phyloP scores from a whole-genome alignment of 1,140 invertebrate species.

The Pseudobourletiella spinata region DNA sequence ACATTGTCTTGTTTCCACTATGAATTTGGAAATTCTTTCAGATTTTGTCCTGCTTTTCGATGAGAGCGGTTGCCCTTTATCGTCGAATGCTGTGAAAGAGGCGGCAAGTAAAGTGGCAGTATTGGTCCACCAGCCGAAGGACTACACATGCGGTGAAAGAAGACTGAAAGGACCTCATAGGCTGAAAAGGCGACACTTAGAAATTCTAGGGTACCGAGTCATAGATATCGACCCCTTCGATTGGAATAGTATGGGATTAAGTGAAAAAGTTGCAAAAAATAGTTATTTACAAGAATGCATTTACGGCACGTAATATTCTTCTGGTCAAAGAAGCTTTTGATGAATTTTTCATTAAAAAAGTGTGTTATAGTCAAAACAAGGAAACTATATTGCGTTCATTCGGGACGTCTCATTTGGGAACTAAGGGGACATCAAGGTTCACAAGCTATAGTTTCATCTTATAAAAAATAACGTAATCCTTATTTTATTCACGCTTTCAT shows the following conservation, averaged over 20 bases:
- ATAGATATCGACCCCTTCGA: constrained; percentile 45
- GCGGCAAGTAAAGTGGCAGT: constrained; percentile 30
- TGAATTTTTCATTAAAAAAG: not conserved
- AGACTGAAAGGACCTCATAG: constrained; percentile 35
- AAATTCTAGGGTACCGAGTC: constrained; percentile 52
- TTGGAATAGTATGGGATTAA: constrained; percentile 48
- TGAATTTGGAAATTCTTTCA: constrained; percentile 12
- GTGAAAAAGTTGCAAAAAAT: constrained; percentile 40
- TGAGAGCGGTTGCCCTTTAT: constrained; percentile 22
- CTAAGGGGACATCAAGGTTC: no score
- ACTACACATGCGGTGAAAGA: constrained; percentile 25
- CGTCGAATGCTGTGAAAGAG: not conserved
- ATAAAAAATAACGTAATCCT: not conserved
- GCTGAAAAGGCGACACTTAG: constrained; percentile 46
- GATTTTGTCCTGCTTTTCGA: constrained; percentile 38
- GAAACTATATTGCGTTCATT: no score
- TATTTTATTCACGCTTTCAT: no score
- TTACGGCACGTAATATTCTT: constrained; percentile 7
- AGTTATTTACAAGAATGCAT: constrained; percentile 42
- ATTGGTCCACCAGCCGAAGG: constrained; percentile 12
- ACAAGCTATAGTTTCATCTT: no score
- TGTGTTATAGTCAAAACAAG: not conserved
- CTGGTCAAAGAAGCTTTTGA: not conserved
- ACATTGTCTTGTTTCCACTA: no score
- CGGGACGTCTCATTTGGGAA: no score